These are phyloP conservation scores for Charina bottae DNA, from an alignment of 2,113 vertebrate genomes.

Conservation along the genomic window DNA sequence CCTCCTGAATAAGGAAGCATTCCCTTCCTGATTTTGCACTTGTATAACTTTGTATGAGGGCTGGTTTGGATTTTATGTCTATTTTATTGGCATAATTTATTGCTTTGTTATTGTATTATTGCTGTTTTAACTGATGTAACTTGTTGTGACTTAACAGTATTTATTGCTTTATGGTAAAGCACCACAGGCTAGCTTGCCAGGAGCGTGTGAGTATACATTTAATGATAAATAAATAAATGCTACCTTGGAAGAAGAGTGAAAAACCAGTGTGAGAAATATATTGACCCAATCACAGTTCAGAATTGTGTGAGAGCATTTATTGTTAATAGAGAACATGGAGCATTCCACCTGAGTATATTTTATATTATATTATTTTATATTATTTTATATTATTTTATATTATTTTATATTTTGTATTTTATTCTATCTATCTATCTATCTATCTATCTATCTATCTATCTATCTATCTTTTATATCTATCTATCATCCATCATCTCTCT, in stretches of 20 bases:
- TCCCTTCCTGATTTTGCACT: neutral
- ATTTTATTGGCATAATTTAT: neutral
- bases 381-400: too few relatives aligned
- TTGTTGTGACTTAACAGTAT: neutral
- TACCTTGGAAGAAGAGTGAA: neutral
- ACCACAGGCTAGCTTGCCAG: neutral
- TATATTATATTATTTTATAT: neutral
- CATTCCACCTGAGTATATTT: neutral
- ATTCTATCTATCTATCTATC: too few relatives aligned
- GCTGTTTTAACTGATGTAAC: neutral
- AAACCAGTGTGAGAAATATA: neutral
- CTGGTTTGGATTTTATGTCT: neutral
- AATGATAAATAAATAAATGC: neutral
- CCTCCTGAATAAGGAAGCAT: neutral
- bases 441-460: too few relatives aligned
- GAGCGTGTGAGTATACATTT: neutral
- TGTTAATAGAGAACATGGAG: neutral
- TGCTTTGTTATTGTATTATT: neutral
- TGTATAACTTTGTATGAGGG: neutral
- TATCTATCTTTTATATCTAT: too few relatives aligned
- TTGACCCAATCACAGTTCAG: neutral
- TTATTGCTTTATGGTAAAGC: neutral
- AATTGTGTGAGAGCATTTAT: neutral
- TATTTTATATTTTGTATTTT: too few relatives aligned
- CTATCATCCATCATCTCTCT: too few relatives aligned